Evolutionary conservation across 1,140 invertebrate genomes (phyloP), one percentile per base, ranked within the genome.

Genomic region (Plectus sambesii): DNA sequence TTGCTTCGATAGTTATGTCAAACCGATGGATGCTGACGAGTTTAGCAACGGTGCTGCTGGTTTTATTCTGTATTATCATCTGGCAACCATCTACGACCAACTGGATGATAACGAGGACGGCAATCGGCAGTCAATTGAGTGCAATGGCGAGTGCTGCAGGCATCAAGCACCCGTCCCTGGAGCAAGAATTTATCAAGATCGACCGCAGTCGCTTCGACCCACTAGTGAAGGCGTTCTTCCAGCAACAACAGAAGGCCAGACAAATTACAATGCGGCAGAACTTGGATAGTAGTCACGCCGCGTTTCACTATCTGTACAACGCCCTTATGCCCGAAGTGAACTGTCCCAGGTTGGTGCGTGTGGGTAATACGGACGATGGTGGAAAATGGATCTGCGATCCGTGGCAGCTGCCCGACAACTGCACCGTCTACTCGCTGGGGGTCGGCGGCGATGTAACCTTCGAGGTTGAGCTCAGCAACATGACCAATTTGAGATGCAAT

Each of bases 371-470:
- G 12, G 20, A 19, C 5, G 38, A 40, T 25, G 38, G 38, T 5
- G 38, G 38, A n/a, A 40, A 40, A n/a, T 40, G 38, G 38, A n/a
- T 40, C 5, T 40, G 38, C 38, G 29, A 40, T n/a, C 38, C 38
- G 6, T 25, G 29, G n/a, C 20, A 5, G 38, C 20, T 40, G 6
- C 38, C 38, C 19, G 6, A 40, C 29, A 19, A 19, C 5, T 40
- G 38, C n/a, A 25, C n/a, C 38, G n/a, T 40, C n/a, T 40, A 40
- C n/a, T 40, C 38, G 6, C 38, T 40, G 5, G 38, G 38, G 5
- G n/a, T 40, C 5, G 29, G 29, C 38, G 29, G 29, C 38, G 38
- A 40, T 19, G 12, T 6, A 19, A 40, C 19, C n/a, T 40, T 40
- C 38, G 38, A 40, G 5, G 20, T 25, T 25, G 38, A 40, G 38